Evolutionary conservation across 2,888 invertebrate species (phyloP).

Genomic region (Lithosia quadra): DNA sequence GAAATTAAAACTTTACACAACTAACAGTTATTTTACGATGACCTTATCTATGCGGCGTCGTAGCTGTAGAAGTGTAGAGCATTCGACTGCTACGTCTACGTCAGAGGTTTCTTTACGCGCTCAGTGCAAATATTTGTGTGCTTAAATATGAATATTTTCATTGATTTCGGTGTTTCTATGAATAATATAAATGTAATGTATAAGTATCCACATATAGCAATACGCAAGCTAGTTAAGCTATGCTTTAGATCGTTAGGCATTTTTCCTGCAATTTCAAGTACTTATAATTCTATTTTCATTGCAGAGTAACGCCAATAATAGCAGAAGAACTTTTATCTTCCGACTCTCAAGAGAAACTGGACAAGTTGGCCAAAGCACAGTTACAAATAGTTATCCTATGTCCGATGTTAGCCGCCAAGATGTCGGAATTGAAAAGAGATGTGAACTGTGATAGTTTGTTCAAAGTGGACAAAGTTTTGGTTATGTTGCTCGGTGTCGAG

Average conservation of each 20-base stretch:
- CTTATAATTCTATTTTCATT: slow-evolving; percentile 41
- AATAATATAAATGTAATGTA: not conserved
- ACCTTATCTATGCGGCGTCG: too few species aligned
- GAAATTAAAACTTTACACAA: too few species aligned
- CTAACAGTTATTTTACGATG: too few species aligned
- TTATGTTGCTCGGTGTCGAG: slow-evolving; percentile 93
- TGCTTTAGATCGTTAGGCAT: too few species aligned
- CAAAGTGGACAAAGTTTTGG: slow-evolving; percentile 91
- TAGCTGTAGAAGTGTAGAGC: too few species aligned
- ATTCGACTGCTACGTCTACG: not conserved
- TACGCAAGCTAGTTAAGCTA: too few species aligned
- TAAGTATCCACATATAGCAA: too few species aligned
- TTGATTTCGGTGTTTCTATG: not conserved
- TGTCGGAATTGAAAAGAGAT: slow-evolving; percentile 85
- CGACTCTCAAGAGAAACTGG: slow-evolving; percentile 81
- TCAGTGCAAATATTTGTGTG: not conserved
- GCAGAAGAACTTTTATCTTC: slow-evolving; percentile 89
- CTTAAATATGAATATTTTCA: too few species aligned
- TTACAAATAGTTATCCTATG: slow-evolving; percentile 94
- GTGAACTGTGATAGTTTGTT: slow-evolving; percentile 87
- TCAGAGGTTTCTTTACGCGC: not conserved
- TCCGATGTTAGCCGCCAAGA: slow-evolving; percentile 90
- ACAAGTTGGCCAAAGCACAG: slow-evolving; percentile 89
- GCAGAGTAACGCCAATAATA: slow-evolving; percentile 91
- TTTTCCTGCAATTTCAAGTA: not conserved